Evolutionary conservation across 1,140 invertebrate species (phyloP), one percentile per base, ranked within the genome.

Genomic region (Bicyclus anynana): DNA sequence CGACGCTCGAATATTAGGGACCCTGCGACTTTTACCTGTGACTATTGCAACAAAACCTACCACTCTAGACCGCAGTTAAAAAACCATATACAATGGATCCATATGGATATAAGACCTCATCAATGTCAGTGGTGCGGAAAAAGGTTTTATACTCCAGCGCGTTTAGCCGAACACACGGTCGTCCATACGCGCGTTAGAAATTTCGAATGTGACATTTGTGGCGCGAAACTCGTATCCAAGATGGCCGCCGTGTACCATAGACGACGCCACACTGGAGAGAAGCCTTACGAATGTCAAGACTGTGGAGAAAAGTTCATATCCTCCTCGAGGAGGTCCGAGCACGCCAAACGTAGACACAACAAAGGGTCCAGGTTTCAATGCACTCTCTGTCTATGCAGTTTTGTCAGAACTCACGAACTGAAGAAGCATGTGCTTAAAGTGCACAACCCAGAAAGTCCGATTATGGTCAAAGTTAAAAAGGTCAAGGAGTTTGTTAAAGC

Each of bases 201-300:
- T 35, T 89, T 87, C 48, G 79, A 77, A 57, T 90, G 89, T 68
- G 81, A 89, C 35, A 79, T 89, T 52, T 90, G 89, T 67, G 86
- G 79, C 2, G 74, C 71, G 9, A 80, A 81, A 58, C 67, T 89
- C 12, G 82, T 89, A 0, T 84, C 80, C 46, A 84, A 83, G 61
- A 89, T 87, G 78, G 88, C 88, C 0, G 75, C 77, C 2, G 72
- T 89, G 2, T 83, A 89, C 53, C 88, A 89, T 53, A 79, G 80
- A 55, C 69, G 88, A 27, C 49, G 86, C 17, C 93, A 97, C 67
- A 97, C 95, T 0, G 96, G 94, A 0, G 93, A 94, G 62, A 93
- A 92, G 65, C 94, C 94, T 0, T 95, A 93, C 56, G 91, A 92
- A 0, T 96, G 95, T 71, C 90, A 92, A 52, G 90, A 93, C 33